Base-by-base conservation (phyloP, 2,888 invertebrate species). In the Julus scandinavius region DNA sequence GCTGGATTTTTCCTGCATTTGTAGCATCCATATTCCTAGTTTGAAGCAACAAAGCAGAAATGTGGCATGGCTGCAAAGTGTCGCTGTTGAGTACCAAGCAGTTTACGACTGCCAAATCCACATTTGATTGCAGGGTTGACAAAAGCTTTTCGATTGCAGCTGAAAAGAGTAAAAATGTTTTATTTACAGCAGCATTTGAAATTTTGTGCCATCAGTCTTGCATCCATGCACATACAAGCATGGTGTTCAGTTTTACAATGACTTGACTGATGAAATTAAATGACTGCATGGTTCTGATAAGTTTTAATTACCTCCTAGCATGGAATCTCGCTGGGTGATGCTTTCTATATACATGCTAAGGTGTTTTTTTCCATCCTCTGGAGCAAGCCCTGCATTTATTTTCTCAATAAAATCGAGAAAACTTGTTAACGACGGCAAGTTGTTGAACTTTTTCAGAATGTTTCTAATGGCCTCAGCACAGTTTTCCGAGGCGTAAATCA, bases 1-100 rank as follows among this genome's bases (percentile, higher is more conserved):
- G n/a, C 2, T 45, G 41, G 15, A 40, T n/a, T 38, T 45, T 7
- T 17, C 29, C 45, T 38, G 84, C 83, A 0, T 83, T n/a, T n/a
- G 38, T n/a, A 83, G 13, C 17, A 6, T 29, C 84, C 45, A 38
- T 41, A 38, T 38, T 0, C 45, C 13, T 17, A 29, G 41, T 17
- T 38, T 84, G 84, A 38, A 84, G 45, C 84, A 84, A 15, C n/a
- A 84, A 20, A 9, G 45, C 38, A 15, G 9, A 20, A 17, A 86
- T 20, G 17, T 86, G 86, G n/a, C 15, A 3, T 15, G 49, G 50
- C 50, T 17, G 4, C 13, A 86, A n/a, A 45, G 17, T 3, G 20
- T 54, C 49, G 20, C 45, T 45, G 86, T 86, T 86, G 15, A 15
- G 45, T 3, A 49, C 4, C n/a, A 86, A 29, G 50, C 86, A 86